Percentiles rank a stretch among this genome's conserved stretches.
These are phyloP conservation scores for Myotis brandtii DNA, from an alignment of 2,113 vertebrate species.

Conservation along the genomic window DNA sequence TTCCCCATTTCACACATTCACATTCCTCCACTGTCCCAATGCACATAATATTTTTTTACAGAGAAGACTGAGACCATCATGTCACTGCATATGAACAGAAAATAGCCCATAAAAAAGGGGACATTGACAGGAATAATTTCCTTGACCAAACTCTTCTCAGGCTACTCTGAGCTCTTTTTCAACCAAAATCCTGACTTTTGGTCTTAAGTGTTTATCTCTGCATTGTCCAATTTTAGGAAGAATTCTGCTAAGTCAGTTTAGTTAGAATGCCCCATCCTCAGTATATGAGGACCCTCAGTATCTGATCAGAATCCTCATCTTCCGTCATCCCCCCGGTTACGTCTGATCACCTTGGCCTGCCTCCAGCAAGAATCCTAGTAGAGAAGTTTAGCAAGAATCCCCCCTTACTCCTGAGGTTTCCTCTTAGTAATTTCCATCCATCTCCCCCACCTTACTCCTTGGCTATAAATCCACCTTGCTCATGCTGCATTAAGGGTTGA, in stretches of 20 bases:
- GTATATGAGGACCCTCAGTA: background rate
- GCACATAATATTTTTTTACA: background rate
- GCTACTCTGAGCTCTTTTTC: background rate
- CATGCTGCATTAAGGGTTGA: background rate
- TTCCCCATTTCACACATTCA: background rate
- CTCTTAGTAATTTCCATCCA: background rate
- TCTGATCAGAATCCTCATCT: background rate
- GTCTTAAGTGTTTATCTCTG: background rate
- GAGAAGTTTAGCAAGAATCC: background rate
- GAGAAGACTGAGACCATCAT: background rate
- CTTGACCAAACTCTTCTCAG: background rate
- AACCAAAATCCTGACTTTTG: background rate
- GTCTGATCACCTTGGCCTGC: background rate
- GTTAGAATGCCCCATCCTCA: background rate
- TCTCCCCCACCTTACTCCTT: background rate
- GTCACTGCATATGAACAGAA: background rate
- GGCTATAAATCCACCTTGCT: background rate
- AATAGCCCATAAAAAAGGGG: background rate
- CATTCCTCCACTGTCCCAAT: background rate
- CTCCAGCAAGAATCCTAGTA: background rate
- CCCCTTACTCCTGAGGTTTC: background rate
- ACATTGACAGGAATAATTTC: background rate
- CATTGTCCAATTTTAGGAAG: background rate
- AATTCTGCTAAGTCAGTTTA: background rate
- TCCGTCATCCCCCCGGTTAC: background rate